Conservation (phyloP, 2,113 vertebrate genomes). For the Crotalus helleri region DNA sequence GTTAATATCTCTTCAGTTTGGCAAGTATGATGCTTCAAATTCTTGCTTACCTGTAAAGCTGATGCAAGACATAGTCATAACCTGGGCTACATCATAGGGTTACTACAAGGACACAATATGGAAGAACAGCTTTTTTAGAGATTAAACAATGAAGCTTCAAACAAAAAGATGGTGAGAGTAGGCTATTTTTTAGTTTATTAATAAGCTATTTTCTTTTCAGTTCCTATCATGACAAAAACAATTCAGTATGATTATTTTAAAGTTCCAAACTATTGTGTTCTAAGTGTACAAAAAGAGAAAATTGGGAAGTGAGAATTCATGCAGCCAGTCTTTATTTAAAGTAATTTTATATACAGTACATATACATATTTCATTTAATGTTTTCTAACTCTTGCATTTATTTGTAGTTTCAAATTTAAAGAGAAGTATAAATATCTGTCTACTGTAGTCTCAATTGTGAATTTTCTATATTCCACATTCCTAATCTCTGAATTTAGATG, state of each 20-base stretch:
- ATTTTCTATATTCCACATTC: neutral
- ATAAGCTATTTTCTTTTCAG: neutral
- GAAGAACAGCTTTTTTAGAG: neutral
- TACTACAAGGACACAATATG: neutral
- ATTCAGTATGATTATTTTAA: neutral
- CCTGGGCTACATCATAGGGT: neutral
- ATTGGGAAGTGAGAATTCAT: neutral
- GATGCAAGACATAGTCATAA: neutral
- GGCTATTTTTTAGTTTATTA: neutral
- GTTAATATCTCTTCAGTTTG: neutral
- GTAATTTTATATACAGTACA: neutral
- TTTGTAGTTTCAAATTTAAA: neutral
- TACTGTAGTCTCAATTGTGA: accelerated
- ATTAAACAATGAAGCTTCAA: neutral
- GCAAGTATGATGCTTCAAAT: neutral
- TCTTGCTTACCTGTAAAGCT: neutral
- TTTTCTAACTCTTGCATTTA: neutral
- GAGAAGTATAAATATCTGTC: neutral
- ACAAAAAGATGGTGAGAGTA: neutral
- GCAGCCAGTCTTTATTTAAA: neutral
- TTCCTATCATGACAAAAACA: neutral
- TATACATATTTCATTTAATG: neutral
- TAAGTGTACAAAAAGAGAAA: neutral
- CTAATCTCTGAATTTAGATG: neutral
- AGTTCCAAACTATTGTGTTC: neutral